A percentile compares a stretch with the other conserved stretches of the same genome.
These are phyloP conservation scores for Danio aesculapii DNA, from an alignment of 2,797 vertebrate species.

Conservation along the genomic window DNA sequence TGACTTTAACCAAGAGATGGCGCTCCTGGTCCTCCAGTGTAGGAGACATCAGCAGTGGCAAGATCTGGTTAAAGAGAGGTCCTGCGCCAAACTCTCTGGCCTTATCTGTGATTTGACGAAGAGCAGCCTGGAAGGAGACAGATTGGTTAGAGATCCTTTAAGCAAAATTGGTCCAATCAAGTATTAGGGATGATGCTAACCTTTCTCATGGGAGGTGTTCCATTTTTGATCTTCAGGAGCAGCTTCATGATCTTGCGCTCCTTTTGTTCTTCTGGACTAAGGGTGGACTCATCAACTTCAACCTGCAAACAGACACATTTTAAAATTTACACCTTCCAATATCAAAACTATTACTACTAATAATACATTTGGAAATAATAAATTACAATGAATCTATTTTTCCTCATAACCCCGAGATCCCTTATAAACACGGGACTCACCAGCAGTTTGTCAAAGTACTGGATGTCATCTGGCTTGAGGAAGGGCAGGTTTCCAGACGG, in stretches of 20 bases:
- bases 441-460: constrained; percentile 98
- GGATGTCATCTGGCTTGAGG: constrained; percentile 98
- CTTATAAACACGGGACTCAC: constrained; percentile 73
- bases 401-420: neutral
- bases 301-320: constrained; percentile 79
- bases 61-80: constrained; percentile 96
- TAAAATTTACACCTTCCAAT: too few species aligned
- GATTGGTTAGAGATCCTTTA: neutral
- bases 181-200: constrained; percentile 64
- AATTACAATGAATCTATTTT: too few species aligned
- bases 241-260: constrained; percentile 99
- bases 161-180: neutral
- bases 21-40: constrained; percentile 98
- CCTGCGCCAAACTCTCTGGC: constrained; percentile 98
- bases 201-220: constrained; percentile 99
- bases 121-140: constrained; percentile 83
- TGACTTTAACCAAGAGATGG: constrained; percentile 98
- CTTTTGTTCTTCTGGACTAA: constrained; percentile 98
- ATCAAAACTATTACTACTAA: too few species aligned
- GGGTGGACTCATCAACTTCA: constrained; percentile 97
- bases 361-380: too few species aligned
- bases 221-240: constrained; percentile 98
- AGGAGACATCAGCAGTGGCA: constrained; percentile 97
- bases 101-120: constrained; percentile 98
- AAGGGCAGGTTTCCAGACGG: constrained; percentile 98